Evolutionary conservation across 2,113 vertebrate species (phyloP).

Genomic region (Psephotus haematonotus): DNA sequence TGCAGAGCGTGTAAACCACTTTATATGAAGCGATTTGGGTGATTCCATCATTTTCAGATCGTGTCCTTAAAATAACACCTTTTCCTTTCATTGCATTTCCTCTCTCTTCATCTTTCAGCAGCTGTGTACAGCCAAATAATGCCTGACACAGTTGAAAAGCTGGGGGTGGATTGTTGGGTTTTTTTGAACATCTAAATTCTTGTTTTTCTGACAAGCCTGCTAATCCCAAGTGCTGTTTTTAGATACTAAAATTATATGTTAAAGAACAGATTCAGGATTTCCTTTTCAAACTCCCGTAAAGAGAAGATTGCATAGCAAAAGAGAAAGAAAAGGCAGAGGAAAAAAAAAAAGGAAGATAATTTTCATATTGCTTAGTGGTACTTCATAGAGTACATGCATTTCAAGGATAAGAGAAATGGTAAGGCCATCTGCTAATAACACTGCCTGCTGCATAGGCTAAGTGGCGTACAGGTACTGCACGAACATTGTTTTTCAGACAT

Average conservation of each 20-base stretch:
- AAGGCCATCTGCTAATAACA: background rate
- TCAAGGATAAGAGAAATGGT: background rate
- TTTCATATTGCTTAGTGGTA: background rate
- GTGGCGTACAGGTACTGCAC: background rate
- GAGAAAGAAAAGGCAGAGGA: background rate
- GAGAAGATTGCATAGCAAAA: slow-evolving; percentile 27
- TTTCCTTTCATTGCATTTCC: slow-evolving; percentile 38
- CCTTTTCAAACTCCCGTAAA: slow-evolving; percentile 31
- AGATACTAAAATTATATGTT: slow-evolving; percentile 62
- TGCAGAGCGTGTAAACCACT: background rate
- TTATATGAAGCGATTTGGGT: background rate
- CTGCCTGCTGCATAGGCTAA: background rate
- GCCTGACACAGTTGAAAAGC: slow-evolving; percentile 49
- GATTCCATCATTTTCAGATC: slow-evolving; percentile 26
- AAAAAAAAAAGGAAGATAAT: background rate
- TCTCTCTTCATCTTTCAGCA: slow-evolving; percentile 27
- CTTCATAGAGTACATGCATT: background rate
- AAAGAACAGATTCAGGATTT: slow-evolving; percentile 48
- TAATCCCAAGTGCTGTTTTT: slow-evolving; percentile 57
- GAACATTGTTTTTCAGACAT: background rate
- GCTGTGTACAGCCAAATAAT: slow-evolving; percentile 58
- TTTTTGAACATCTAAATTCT: slow-evolving; percentile 54
- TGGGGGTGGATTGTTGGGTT: slow-evolving; percentile 36
- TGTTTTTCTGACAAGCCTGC: slow-evolving; percentile 60
- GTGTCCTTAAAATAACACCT: slow-evolving; percentile 56